A percentile compares a stretch with the other conserved stretches of the same genome.
These are phyloP conservation scores for Antitype chi DNA, from an alignment of 2,888 invertebrate genomes.

Conservation along the genomic window DNA sequence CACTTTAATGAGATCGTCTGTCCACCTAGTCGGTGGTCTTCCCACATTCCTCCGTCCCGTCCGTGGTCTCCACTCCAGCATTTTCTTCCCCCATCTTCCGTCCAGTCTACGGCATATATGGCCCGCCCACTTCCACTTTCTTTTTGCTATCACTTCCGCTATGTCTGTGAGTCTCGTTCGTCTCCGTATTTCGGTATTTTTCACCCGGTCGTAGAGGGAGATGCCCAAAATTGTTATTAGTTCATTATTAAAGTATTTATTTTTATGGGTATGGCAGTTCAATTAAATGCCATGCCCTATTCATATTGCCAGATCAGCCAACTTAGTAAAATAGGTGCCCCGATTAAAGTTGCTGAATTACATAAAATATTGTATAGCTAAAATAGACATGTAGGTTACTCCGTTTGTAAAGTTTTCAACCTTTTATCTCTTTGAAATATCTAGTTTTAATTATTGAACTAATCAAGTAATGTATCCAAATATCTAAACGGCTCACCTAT, in stretches of 20 bases:
- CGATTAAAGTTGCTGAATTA: not conserved
- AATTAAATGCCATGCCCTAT: not conserved
- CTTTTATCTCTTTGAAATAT: not conserved
- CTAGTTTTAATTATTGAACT: not conserved
- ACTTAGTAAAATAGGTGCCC: not conserved
- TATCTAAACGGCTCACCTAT: not conserved
- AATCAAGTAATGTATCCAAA: not conserved
- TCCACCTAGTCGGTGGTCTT: too few species aligned
- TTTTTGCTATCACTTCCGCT: too few species aligned
- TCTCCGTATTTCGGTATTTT: too few species aligned
- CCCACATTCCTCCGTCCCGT: too few species aligned
- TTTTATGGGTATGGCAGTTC: not conserved
- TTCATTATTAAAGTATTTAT: not conserved
- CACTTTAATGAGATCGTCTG: too few species aligned
- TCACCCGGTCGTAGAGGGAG: too few species aligned
- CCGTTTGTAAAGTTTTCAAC: not conserved
- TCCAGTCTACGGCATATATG: too few species aligned
- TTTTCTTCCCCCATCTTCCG: too few species aligned
- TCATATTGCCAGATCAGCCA: not conserved
- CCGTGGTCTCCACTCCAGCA: too few species aligned
- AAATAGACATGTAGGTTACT: not conserved
- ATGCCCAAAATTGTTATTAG: not conserved
- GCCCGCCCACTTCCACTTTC: too few species aligned
- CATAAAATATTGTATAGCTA: not conserved
- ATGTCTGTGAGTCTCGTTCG: too few species aligned